These are phyloP conservation scores for Cyanocitta stelleri DNA, from an alignment of 2,113 vertebrate genomes.

Conservation along the genomic window DNA sequence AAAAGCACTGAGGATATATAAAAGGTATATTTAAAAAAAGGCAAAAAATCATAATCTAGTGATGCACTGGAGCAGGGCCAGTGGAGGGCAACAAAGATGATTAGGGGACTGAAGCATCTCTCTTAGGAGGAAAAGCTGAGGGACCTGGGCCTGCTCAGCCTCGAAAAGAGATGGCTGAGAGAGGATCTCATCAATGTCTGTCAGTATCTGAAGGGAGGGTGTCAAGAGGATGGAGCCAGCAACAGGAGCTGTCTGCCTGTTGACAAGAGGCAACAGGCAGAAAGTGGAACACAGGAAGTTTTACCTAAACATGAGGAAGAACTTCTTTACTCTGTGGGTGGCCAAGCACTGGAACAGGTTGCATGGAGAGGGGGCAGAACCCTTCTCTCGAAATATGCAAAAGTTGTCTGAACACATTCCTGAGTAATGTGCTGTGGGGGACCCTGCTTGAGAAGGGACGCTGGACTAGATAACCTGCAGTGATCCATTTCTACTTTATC, in stretches of 20 bases:
- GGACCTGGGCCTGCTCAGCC: background rate
- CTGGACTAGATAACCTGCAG: background rate
- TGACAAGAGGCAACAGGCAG: background rate
- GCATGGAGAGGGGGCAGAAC: background rate
- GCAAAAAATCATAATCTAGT: too few relatives aligned
- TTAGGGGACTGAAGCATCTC: background rate
- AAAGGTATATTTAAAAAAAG: too few relatives aligned
- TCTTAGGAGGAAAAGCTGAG: rapidly evolving
- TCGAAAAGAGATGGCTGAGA: background rate
- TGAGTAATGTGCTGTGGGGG: background rate
- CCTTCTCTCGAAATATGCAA: rapidly evolving
- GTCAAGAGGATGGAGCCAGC: background rate
- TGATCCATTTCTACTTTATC: background rate
- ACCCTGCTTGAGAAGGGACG: background rate
- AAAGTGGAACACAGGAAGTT: background rate
- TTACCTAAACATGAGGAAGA: background rate
- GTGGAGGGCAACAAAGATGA: background rate
- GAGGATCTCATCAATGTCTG: rapidly evolving
- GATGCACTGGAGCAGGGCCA: background rate
- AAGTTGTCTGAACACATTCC: background rate
- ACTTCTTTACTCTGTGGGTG: background rate
- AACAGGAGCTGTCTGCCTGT: background rate
- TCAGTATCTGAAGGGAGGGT: background rate
- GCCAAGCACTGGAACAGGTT: background rate
- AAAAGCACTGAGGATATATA: too few relatives aligned